phyloP scores from a whole-genome alignment of 2,113 vertebrate species.

The Melanotaenia duboulayi region DNA sequence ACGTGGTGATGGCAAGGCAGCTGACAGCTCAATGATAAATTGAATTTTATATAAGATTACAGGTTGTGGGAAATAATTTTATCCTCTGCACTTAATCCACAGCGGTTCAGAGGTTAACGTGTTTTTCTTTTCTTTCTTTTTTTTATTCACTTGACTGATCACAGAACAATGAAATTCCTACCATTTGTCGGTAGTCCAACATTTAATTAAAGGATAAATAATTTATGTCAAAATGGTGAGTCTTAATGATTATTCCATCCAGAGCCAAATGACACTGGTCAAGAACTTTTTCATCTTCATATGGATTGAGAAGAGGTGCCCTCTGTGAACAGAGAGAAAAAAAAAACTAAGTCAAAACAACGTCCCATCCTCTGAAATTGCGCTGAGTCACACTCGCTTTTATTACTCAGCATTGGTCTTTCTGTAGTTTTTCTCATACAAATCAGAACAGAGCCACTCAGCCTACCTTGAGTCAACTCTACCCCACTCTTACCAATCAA shows the following conservation, averaged over 20 bases:
- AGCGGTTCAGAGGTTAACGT: neutral
- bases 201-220: slow-evolving; percentile 11
- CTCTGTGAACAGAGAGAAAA: slow-evolving; percentile 49
- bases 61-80: neutral
- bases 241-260: neutral
- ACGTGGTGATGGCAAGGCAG: neutral
- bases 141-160: too few species aligned
- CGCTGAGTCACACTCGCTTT: slow-evolving; percentile 49
- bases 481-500: slow-evolving; percentile 45
- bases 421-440: slow-evolving; percentile 34
- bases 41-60: too few species aligned
- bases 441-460: slow-evolving; percentile 63
- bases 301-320: slow-evolving; percentile 1
- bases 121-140: too few species aligned
- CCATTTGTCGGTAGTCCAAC: neutral
- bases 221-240: neutral
- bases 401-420: slow-evolving; percentile 46
- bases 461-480: slow-evolving; percentile 40
- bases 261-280: slow-evolving; percentile 7
- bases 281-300: neutral
- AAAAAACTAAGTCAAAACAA: slow-evolving; percentile 8
- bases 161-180: neutral
- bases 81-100: neutral
- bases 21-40: slow-evolving; percentile 1
- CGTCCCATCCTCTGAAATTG: slow-evolving; percentile 15